A percentile compares a stretch with the other conserved stretches of the same genome.
These are phyloP conservation scores for Caenorhabditis sulstoni DNA, from an alignment of 2,888 invertebrate genomes.

Conservation along the genomic window DNA sequence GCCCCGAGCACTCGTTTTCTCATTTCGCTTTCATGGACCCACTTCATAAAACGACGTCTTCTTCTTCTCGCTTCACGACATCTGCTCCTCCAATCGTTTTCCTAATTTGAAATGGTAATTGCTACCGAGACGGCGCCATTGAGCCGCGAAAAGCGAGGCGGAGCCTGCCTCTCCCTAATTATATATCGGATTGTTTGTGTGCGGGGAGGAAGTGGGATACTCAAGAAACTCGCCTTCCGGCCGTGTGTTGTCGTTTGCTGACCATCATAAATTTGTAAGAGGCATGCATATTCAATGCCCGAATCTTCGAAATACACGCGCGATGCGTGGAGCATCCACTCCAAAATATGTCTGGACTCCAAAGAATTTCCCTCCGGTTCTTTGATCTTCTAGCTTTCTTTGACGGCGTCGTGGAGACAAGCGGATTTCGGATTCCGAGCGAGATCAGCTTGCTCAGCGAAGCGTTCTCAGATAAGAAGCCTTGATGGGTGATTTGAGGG, in stretches of 20 bases:
- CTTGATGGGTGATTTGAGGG: no score
- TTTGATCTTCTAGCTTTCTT: background rate
- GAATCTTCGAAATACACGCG: slow-evolving; percentile 36
- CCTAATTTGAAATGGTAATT: slow-evolving; percentile 8
- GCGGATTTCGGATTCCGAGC: no score
- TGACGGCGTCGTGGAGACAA: no score
- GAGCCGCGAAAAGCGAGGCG: slow-evolving; percentile 5
- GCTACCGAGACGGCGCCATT: background rate
- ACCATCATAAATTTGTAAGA: slow-evolving; percentile 54
- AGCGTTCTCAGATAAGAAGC: no score
- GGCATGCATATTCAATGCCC: slow-evolving; percentile 37
- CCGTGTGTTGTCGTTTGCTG: slow-evolving; percentile 20
- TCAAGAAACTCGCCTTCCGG: background rate
- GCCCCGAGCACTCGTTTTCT: slow-evolving; percentile 49
- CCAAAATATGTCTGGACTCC: background rate
- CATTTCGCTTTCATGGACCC: slow-evolving; percentile 47
- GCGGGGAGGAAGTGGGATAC: no score
- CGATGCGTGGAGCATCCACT: background rate
- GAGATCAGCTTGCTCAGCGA: no score
- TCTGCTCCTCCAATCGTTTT: slow-evolving; percentile 31
- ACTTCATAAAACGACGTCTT: slow-evolving; percentile 55
- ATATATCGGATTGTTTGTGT: slow-evolving; percentile 39
- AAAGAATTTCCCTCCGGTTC: background rate
- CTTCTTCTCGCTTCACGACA: slow-evolving; percentile 21
- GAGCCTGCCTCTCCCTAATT: slow-evolving; percentile 23